A percentile compares a stretch with the other conserved stretches of the same genome.
Evolutionary conservation across 2,797 vertebrate species (phyloP).

Genomic region (Acrocephalus scirpaceus): DNA sequence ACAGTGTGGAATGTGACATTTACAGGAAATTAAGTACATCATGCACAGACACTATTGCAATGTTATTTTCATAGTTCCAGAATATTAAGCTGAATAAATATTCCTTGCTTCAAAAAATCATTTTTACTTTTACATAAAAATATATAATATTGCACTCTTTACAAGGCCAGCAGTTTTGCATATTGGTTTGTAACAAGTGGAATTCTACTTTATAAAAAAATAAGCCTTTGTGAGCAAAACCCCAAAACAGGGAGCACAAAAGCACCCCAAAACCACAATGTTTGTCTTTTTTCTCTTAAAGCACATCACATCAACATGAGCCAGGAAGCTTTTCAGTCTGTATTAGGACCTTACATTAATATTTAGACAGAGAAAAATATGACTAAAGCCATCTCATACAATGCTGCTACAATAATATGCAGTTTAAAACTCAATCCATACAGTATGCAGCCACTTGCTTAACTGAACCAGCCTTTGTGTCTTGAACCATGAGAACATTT

Average conservation of each 20-base stretch:
- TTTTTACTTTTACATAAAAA: constrained; percentile 78
- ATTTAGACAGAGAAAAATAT: background rate
- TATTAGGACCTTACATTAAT: background rate
- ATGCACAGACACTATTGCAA: constrained; percentile 63
- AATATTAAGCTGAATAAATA: constrained; percentile 79
- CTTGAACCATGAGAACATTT: constrained; percentile 5
- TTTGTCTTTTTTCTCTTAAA: constrained; percentile 52
- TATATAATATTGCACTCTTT: constrained; percentile 81
- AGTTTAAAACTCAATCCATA: background rate
- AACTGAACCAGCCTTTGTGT: background rate
- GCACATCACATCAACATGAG: constrained; percentile 62
- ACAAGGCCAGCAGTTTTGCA: constrained; percentile 75
- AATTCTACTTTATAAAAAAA: constrained; percentile 67
- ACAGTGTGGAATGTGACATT: constrained; percentile 49
- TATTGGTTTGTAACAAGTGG: constrained; percentile 71
- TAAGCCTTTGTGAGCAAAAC: constrained; percentile 66
- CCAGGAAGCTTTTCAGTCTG: constrained; percentile 41
- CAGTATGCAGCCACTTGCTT: background rate
- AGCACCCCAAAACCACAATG: constrained; percentile 54
- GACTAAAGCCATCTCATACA: background rate
- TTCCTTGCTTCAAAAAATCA: constrained; percentile 61
- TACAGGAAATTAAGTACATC: constrained; percentile 63
- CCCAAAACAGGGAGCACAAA: constrained; percentile 41
- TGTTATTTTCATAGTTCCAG: constrained; percentile 59
- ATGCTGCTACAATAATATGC: background rate